A percentile compares a stretch with the other conserved stretches of the same genome.
Conservation (phyloP, 2,113 vertebrate genomes). For the Petroica traversi region DNA sequence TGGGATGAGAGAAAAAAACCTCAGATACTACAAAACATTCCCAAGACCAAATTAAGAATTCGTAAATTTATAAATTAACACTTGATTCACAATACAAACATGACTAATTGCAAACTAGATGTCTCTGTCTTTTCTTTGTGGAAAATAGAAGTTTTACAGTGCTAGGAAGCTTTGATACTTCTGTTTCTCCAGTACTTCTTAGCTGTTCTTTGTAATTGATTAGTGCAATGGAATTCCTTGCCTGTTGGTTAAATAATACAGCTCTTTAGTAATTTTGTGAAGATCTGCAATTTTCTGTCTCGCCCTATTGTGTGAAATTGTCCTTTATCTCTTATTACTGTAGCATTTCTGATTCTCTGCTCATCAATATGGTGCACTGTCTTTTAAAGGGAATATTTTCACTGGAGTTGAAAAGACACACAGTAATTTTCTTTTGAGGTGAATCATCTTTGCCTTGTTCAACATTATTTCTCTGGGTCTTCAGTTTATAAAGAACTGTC, state of each 20-base stretch:
- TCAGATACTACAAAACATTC: neutral
- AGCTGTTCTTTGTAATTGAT: neutral
- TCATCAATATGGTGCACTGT: neutral
- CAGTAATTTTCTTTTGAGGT: neutral
- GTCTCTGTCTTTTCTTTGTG: neutral
- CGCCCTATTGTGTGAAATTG: neutral
- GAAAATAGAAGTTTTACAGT: neutral
- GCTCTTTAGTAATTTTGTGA: neutral
- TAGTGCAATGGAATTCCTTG: neutral
- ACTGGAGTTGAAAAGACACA: neutral
- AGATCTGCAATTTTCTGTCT: constrained; percentile 19
- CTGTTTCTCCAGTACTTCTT: neutral
- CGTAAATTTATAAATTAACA: neutral
- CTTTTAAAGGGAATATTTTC: constrained; percentile 4
- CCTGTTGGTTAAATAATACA: neutral
- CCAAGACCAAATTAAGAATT: neutral
- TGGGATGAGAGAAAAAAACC: neutral
- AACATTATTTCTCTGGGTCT: neutral
- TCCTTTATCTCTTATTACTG: neutral
- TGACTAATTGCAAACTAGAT: neutral
- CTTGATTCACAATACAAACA: neutral
- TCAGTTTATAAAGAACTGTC: neutral
- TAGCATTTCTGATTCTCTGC: neutral
- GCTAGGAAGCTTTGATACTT: neutral
- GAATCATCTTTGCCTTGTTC: neutral